These are phyloP conservation scores for Phymastichus coffea DNA, from an alignment of 1,140 invertebrate genomes.

Conservation along the genomic window DNA sequence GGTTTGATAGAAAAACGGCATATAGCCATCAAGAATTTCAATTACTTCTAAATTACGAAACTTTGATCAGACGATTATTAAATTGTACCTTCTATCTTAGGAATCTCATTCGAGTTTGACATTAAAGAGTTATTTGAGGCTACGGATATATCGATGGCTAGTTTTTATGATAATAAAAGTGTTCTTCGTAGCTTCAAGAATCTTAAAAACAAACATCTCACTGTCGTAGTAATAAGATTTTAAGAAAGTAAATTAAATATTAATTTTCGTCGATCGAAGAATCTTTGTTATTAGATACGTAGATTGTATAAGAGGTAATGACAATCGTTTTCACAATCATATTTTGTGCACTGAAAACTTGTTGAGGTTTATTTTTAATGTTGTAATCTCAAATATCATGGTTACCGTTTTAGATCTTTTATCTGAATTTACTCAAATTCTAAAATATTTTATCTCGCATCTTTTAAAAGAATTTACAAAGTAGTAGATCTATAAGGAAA, in stretches of 20 bases:
- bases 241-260: slow-evolving; percentile 14
- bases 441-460: no score
- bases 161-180: no score
- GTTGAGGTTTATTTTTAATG: slow-evolving; percentile 18
- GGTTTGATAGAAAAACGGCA: not conserved
- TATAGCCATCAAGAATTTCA: not conserved
- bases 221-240: slow-evolving; percentile 17
- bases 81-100: no score
- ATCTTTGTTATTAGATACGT: slow-evolving; percentile 11
- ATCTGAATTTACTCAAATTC: no score
- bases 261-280: slow-evolving; percentile 24
- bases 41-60: no score
- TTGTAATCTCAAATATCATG: not conserved
- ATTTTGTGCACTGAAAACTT: slow-evolving; percentile 25
- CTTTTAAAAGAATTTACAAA: no score
- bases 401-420: slow-evolving; percentile 16
- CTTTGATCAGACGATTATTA: no score
- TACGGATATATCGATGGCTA: no score
- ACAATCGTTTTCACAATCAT: slow-evolving; percentile 18
- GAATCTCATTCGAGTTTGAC: no score
- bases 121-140: no score
- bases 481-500: no score
- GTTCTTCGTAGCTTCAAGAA: slow-evolving; percentile 12
- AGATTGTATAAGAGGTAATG: slow-evolving; percentile 7
- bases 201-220: slow-evolving; percentile 17